Base-by-base conservation (phyloP, 1,140 invertebrate species). In the Cydia fagiglandana region DNA sequence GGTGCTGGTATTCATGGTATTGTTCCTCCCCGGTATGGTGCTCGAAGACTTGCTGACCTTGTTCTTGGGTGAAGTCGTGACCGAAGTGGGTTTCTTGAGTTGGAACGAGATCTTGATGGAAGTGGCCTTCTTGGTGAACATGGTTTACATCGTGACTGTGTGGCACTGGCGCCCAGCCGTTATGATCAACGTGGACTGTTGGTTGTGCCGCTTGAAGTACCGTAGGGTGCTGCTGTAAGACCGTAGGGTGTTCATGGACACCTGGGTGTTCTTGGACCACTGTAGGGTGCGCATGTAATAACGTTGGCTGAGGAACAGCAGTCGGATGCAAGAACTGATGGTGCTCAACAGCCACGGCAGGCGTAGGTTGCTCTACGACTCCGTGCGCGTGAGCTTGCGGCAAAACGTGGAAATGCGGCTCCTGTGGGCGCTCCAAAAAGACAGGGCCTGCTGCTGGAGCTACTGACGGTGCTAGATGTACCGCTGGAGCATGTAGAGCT, bases 101-200 rank as follows among this genome's bases (percentile, higher is more conserved):
- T 9, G 66, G 66, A 5, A 70, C 66, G 4, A 70, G 82, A 4
- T 79, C 79, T 38, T 84, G 84, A 34, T 87, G 84, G 34, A 80
- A 86, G 53, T 87, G 85, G 9, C 53, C 78, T 28, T 87, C 87
- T 5, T 84, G 80, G 2, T 74, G 76, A 53, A 76, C 73, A 9
- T 79, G 73, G 15, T 76, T 17, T 4, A 79, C 9, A 9, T 90
- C 85, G 56, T 88, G 83, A 3, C 84, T 73, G 28, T 88, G 86
- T 0, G 85, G 79, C 2, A 92, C 87, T 15, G 90, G 90, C 4
- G 89, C 87, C 91, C 91, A 92, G 2, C 91, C 91, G 50, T 91
- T 82, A 76, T 91, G 86, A 10, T 91, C 91, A 30, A 91, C 38
- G 2, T 78, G 73, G 12, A 78, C 68, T 3, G 84, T 73, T n/a